Base-by-base conservation (phyloP, 2,888 invertebrate genomes). In the Stenolophus ochropezus region DNA sequence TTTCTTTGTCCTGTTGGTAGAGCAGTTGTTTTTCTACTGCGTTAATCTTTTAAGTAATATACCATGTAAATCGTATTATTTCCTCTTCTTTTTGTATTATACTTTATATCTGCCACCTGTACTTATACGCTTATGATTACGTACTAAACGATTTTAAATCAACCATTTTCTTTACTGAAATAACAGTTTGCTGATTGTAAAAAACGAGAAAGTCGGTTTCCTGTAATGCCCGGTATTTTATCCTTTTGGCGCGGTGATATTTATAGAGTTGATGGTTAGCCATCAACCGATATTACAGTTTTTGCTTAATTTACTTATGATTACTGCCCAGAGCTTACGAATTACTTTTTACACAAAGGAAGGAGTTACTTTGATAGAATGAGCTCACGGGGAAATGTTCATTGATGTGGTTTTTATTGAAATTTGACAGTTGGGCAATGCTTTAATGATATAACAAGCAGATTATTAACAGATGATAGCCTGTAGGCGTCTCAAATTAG, bases 1-100 rank as follows among this genome's bases (percentile, higher is more conserved):
- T 42, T 42, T 42, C 33, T 42, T 42, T 42, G 6, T 42, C 33
- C 33, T 11, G 6, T 42, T 42, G 6, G 33, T 42, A 6, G 11
- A 6, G 33, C 33, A 42, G 33, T 1, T 42, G 33, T 69, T 69
- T 69, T 69, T 69, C 27, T 8, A 18, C 18, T 33, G 65, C n/a
- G 33, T 69, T 61, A 69, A 69, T 69, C 65, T 27, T 69, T 69
- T 69, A 69, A 69, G 65, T 69, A 69, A 69, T 69, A 27, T 69
- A 69, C 6, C 65, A 14, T 69, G 65, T 69, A 69, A 69, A 18
- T 14, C 25, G 61, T 61, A 61, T 25, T 61, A 61, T 61, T 61
- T 58, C 25, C 25, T 14, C 25, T 61, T 23, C 23, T 61, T 23
- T 61, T 61, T 23, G 4, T 61, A 11, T 4, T 23, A 23, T 69